phyloP scores from a whole-genome alignment of 2,888 invertebrate species.

The Standfussiana lucernea region DNA sequence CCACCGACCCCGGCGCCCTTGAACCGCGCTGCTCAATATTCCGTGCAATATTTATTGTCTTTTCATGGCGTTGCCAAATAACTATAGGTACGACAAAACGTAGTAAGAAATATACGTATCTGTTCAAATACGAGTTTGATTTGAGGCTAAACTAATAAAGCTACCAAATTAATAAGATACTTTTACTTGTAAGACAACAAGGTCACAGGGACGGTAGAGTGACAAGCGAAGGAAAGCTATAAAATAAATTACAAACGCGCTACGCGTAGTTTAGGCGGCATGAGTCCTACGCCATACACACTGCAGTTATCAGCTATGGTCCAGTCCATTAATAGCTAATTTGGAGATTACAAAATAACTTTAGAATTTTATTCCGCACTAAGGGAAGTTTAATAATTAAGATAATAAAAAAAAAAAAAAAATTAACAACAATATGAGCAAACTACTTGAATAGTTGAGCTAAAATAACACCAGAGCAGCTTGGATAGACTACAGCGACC shows the following conservation, averaged over 20 bases:
- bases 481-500: constrained; percentile 83
- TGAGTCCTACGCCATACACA: constrained; percentile 74
- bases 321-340: constrained; percentile 83
- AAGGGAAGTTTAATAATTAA: constrained; percentile 78
- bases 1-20: constrained; percentile 66
- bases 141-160: constrained; percentile 62
- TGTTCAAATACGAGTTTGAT: constrained; percentile 45
- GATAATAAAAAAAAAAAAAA: constrained; percentile 81
- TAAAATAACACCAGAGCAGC: constrained; percentile 89
- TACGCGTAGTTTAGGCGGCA: constrained; percentile 77
- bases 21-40: constrained; percentile 50
- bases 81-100: constrained; percentile 47
- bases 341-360: constrained; percentile 84
- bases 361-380: constrained; percentile 83
- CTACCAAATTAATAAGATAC: constrained; percentile 55
- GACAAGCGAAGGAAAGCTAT: constrained; percentile 66
- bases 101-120: constrained; percentile 52
- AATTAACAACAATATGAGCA: constrained; percentile 90
- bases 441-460: constrained; percentile 90
- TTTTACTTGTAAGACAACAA: constrained; percentile 29
- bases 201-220: constrained; percentile 60
- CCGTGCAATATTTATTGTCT: constrained; percentile 39
- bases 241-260: constrained; percentile 66
- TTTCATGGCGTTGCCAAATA: constrained; percentile 33
- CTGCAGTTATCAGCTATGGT: constrained; percentile 78